A percentile compares a stretch with the other conserved stretches of the same genome.
Conservation (phyloP, 2,888 invertebrate genomes). For the Watsonalla cultraria region DNA sequence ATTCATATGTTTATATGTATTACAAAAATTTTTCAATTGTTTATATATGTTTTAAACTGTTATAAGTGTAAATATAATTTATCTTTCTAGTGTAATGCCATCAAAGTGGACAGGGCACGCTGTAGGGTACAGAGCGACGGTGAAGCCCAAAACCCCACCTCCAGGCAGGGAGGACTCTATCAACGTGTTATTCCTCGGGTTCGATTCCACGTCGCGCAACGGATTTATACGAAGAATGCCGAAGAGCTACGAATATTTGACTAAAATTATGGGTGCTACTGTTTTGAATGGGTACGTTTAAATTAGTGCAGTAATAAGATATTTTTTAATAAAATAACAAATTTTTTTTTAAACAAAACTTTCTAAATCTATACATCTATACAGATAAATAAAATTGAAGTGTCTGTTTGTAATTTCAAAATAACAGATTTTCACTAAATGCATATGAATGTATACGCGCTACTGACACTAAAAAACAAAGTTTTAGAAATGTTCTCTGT, state of each 20-base stretch:
- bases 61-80: not conserved
- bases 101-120: conserved; percentile 50
- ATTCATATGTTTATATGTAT: too few species aligned
- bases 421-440: too few species aligned
- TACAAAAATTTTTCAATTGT: too few species aligned
- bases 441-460: too few species aligned
- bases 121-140: conserved; percentile 38
- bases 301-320: too few species aligned
- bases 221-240: conserved; percentile 89
- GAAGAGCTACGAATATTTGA: conserved; percentile 84
- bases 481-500: too few species aligned
- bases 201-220: conserved; percentile 92
- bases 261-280: conserved; percentile 78
- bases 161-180: conserved; percentile 26
- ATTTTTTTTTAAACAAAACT: too few species aligned
- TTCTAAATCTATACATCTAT: too few species aligned
- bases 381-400: too few species aligned
- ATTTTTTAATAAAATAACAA: too few species aligned
- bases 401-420: too few species aligned
- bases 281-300: conserved; percentile 82
- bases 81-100: conserved; percentile 29
- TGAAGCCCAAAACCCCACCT: conserved; percentile 16
- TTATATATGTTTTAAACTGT: not conserved
- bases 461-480: too few species aligned
- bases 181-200: conserved; percentile 91